phyloP scores from a whole-genome alignment of 1,140 invertebrate species.

The Papilio polyxenes region DNA sequence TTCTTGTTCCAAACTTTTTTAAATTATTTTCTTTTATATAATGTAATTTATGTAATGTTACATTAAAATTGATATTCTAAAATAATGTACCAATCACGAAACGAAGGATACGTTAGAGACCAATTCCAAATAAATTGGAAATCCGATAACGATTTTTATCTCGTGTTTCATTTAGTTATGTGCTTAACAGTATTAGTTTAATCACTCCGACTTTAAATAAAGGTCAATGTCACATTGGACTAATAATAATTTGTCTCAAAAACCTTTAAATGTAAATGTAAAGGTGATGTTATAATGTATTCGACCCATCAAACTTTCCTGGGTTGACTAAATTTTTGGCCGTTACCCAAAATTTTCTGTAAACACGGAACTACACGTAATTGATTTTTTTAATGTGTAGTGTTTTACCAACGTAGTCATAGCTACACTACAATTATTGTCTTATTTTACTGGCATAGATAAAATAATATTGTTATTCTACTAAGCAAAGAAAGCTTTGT shows the following conservation, averaged over 20 bases:
- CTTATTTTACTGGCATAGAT: not conserved
- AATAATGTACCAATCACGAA: not conserved
- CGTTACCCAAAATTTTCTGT: not conserved
- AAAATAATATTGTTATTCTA: not conserved
- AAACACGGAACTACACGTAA: too few species aligned
- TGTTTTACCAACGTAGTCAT: too few species aligned
- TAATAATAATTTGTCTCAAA: not conserved
- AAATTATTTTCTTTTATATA: too few species aligned
- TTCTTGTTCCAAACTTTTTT: not conserved
- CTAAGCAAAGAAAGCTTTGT: not conserved
- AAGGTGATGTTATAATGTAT: not conserved
- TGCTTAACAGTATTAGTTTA: not conserved
- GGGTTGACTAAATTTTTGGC: too few species aligned
- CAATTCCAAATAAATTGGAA: slow-evolving; percentile 1
- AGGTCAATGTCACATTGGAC: not conserved
- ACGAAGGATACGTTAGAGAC: not conserved
- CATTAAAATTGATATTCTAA: slow-evolving; percentile 2
- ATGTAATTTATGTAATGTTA: too few species aligned
- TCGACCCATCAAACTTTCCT: too few species aligned
- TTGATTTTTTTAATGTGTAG: too few species aligned
- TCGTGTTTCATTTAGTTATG: slow-evolving; percentile 18
- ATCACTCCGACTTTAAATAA: not conserved
- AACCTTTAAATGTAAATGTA: not conserved
- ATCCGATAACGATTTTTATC: slow-evolving; percentile 4
- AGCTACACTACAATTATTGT: not conserved